These are phyloP conservation scores for Lobophora halterata DNA, from an alignment of 2,888 invertebrate species.

Conservation along the genomic window DNA sequence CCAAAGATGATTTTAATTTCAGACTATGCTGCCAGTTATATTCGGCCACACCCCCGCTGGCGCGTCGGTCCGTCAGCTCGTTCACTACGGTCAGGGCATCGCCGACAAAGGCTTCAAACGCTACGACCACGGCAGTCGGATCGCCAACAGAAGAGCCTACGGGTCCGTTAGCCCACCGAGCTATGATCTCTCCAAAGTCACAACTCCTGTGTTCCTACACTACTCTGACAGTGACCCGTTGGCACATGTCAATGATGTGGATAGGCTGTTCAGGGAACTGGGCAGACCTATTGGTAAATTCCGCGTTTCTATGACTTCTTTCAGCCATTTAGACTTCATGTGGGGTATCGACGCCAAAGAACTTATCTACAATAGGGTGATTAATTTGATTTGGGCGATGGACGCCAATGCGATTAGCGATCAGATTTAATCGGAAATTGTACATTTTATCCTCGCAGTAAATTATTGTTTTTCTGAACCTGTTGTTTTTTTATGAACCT, in stretches of 20 bases:
- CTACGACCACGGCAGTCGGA: conserved; percentile 76
- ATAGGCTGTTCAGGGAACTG: conserved; percentile 72
- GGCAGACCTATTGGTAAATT: conserved; percentile 80
- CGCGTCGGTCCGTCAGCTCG: conserved; percentile 81
- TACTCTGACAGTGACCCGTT: conserved; percentile 85
- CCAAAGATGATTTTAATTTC: too few species aligned
- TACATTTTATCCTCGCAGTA: too few species aligned
- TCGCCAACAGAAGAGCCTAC: conserved; percentile 77
- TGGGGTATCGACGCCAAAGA: conserved; percentile 83
- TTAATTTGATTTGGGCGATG: conserved; percentile 72
- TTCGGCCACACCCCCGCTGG: conserved; percentile 83
- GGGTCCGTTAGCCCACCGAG: conserved; percentile 76
- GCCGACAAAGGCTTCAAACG: conserved; percentile 63
- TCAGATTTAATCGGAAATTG: conserved; percentile 6
- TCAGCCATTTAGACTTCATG: conserved; percentile 86
- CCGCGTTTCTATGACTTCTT: conserved; percentile 76
- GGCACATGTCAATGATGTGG: conserved; percentile 78
- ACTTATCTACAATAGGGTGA: conserved; percentile 80
- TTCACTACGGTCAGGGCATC: conserved; percentile 84
- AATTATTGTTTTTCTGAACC: too few species aligned
- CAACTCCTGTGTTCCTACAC: conserved; percentile 83
- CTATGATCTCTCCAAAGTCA: conserved; percentile 80
- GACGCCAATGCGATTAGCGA: conserved; percentile 37
- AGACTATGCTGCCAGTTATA: too few species aligned
- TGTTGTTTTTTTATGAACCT: too few species aligned